These are phyloP conservation scores for Pseudomyrmex concolor DNA, from an alignment of 1,140 invertebrate species.

Conservation along the genomic window DNA sequence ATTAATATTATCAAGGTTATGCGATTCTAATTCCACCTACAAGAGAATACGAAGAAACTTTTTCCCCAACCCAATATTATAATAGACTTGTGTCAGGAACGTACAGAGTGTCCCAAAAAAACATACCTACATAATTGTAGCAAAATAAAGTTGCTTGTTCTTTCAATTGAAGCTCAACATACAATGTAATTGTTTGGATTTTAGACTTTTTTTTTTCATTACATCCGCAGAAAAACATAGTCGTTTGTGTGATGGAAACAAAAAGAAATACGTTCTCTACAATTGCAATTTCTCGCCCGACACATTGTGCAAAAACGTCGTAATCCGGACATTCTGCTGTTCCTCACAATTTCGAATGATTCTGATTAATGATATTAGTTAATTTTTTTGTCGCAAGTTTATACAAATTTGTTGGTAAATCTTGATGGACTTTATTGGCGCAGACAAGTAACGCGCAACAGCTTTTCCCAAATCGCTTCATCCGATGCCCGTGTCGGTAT, in stretches of 20 bases:
- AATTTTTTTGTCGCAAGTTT: not conserved
- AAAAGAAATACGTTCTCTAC: not conserved
- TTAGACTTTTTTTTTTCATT: not conserved
- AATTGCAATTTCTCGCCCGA: not conserved
- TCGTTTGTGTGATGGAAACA: not conserved
- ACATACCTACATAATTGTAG: not conserved
- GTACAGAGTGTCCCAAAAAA: slow-evolving; percentile 20
- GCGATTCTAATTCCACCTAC: too few species aligned
- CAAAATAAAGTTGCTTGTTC: not conserved
- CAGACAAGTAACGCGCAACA: slow-evolving; percentile 10
- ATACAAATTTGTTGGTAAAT: slow-evolving; percentile 12
- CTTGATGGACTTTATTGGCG: slow-evolving; percentile 32
- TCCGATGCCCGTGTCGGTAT: slow-evolving; percentile 4
- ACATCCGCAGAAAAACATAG: too few species aligned
- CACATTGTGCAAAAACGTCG: not conserved
- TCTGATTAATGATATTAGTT: not conserved
- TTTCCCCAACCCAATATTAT: too few species aligned
- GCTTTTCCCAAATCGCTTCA: slow-evolving; percentile 24
- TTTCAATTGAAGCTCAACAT: not conserved
- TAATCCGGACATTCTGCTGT: not conserved
- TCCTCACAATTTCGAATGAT: not conserved
- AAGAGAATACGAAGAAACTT: too few species aligned
- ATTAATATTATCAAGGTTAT: too few species aligned
- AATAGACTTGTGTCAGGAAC: not conserved
- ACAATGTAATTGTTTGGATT: not conserved